Evolutionary conservation across 1,140 invertebrate species (phyloP).

Genomic region (Drosophila kanapiae): DNA sequence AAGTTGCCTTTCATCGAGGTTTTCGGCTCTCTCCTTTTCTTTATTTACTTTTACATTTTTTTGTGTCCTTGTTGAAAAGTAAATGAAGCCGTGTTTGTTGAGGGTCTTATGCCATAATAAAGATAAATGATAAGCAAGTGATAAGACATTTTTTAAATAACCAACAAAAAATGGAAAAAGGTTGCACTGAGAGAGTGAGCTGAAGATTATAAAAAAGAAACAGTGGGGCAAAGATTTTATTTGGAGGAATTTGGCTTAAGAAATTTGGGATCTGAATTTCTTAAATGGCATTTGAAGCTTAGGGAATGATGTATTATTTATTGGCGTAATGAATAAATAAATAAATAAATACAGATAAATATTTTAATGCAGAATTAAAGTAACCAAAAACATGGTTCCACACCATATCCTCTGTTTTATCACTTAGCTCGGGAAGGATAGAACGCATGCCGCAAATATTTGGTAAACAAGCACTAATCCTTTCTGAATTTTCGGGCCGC

Average conservation of each 20-base stretch:
- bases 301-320: background rate
- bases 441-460: slow-evolving; percentile 41
- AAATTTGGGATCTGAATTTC: background rate
- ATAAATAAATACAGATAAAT: background rate
- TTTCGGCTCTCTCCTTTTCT: slow-evolving; percentile 42
- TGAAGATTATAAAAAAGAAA: slow-evolving; percentile 11
- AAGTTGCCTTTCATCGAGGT: slow-evolving; percentile 76
- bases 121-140: slow-evolving; percentile 83
- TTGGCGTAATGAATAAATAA: no score
- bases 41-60: slow-evolving; percentile 41
- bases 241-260: background rate
- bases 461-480: slow-evolving; percentile 59
- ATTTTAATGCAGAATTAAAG: background rate
- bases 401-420: slow-evolving; percentile 4
- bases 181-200: slow-evolving; percentile 17
- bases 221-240: slow-evolving; percentile 8
- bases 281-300: background rate
- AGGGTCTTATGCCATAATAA: slow-evolving; percentile 81
- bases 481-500: slow-evolving; percentile 35
- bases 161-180: slow-evolving; percentile 48
- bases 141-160: slow-evolving; percentile 72
- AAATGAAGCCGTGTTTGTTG: slow-evolving; percentile 80
- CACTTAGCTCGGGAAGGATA: slow-evolving; percentile 1
- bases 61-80: slow-evolving; percentile 66
- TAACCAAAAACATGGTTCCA: background rate